A percentile compares a stretch with the other conserved stretches of the same genome.
These are phyloP conservation scores for Papilio xuthus DNA, from an alignment of 1,140 invertebrate genomes.

Conservation along the genomic window DNA sequence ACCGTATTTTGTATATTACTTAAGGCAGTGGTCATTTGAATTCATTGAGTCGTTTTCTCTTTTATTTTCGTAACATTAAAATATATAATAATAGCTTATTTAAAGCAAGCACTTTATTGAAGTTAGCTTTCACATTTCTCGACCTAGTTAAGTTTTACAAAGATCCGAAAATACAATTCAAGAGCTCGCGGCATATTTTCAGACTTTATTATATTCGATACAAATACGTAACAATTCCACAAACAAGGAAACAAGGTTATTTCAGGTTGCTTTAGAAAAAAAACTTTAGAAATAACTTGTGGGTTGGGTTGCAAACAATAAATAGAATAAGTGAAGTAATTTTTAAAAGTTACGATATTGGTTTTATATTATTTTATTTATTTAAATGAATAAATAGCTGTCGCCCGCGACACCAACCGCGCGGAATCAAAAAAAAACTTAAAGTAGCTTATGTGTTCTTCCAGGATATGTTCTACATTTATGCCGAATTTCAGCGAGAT, in stretches of 20 bases:
- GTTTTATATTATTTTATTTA: too few species aligned
- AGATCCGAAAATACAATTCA: conserved; percentile 23
- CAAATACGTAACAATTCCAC: conserved; percentile 1
- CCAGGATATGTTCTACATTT: too few species aligned
- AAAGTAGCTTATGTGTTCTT: too few species aligned
- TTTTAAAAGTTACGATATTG: neutral
- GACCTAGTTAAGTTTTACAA: conserved; percentile 23
- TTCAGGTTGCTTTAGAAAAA: neutral
- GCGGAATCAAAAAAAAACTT: too few species aligned
- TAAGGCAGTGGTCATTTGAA: neutral
- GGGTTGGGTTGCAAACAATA: neutral
- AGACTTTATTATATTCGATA: conserved; percentile 10
- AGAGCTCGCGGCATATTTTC: conserved; percentile 25
- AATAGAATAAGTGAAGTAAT: neutral
- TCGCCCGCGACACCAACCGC: too few species aligned
- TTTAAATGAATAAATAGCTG: too few species aligned
- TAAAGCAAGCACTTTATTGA: conserved; percentile 10
- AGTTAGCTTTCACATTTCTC: conserved; percentile 14
- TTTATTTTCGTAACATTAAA: neutral
- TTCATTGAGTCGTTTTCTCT: neutral
- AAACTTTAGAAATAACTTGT: neutral
- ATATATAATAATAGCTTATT: conserved; percentile 6
- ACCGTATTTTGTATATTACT: neutral
- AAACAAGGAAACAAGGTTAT: neutral
- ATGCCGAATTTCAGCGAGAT: too few species aligned